Evolutionary conservation across 2,888 invertebrate genomes (phyloP), one percentile per base, ranked within the genome.

Genomic region (Meiosimyza platycephala): DNA sequence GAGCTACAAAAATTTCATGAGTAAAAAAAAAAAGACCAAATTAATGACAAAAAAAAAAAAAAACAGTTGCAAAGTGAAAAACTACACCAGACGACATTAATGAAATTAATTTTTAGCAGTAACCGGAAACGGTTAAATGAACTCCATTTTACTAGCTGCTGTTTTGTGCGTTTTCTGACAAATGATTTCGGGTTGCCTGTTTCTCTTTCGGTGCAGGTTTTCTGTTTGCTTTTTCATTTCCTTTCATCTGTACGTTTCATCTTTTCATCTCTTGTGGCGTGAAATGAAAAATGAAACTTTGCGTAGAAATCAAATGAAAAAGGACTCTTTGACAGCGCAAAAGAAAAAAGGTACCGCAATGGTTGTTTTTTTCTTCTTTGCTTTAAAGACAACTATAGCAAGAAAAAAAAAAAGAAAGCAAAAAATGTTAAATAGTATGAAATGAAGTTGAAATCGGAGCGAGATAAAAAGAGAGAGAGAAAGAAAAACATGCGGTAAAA

Each of bases 31-130:
- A 9, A 40, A 40, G 4, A 40, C 6, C 1, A 40, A 40, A 40
- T 40, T 40, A 9, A 40, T 40, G 40, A 40, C 6, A 40, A 40
- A 40, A 40, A 40, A n/a, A n/a, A 2, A 40, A 40, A 40, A 6
- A 40, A 40, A 40, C 40, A 9, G 9, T 40, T 40, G 40, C 40
- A 40, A 40, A 40, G 40, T 40, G 28, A 64, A 64, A 22, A 50
- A 59, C 51, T 18, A 63, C n/a, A 13, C 18, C 51, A 70, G 70
- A 70, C 70, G 70, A 63, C 63, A 63, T 70, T 70, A 70, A 70
- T 70, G 16, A 70, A 62, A 63, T 63, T 62, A 70, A 70, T 70
- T 70, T 70, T 70, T 70, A 15, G 48, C 63, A 50, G 68, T 28
- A 72, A 69, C 57, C 68, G 62, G 64, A 72, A 57, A 40, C 50